These are phyloP conservation scores for Elysia chlorotica DNA, from an alignment of 1,140 invertebrate species.

Conservation along the genomic window DNA sequence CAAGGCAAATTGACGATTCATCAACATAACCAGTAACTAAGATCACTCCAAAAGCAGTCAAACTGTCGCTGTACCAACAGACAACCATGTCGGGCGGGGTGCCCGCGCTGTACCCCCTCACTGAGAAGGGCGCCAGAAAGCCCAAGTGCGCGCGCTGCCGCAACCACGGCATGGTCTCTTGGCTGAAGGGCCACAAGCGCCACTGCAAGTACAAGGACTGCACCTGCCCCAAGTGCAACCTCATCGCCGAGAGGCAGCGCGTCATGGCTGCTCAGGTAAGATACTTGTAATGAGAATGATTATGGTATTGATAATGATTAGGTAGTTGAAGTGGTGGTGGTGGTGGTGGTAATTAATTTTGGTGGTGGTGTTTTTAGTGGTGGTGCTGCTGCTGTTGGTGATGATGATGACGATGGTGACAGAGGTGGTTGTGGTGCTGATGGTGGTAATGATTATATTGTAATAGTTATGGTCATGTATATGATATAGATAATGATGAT, in stretches of 20 bases:
- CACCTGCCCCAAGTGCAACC: slow-evolving; percentile 79
- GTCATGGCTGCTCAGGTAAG: slow-evolving; percentile 67
- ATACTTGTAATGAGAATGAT: background rate
- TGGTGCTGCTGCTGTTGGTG: background rate
- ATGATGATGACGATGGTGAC: background rate
- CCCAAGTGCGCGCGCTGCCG: slow-evolving; percentile 70
- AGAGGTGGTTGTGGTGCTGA: background rate
- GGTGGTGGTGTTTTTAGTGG: background rate
- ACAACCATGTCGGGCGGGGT: slow-evolving; percentile 47
- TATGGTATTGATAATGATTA: background rate
- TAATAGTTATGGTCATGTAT: background rate
- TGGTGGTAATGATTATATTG: background rate
- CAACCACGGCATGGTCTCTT: slow-evolving; percentile 83
- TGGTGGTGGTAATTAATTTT: background rate
- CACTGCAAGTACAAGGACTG: slow-evolving; percentile 84
- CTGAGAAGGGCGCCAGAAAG: slow-evolving; percentile 61
- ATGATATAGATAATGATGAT: too few relatives aligned
- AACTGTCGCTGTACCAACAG: slow-evolving; percentile 13
- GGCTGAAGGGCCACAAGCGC: slow-evolving; percentile 87
- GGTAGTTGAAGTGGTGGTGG: background rate
- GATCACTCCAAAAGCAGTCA: background rate
- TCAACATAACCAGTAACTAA: too few relatives aligned
- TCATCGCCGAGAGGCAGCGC: slow-evolving; percentile 69
- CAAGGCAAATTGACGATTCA: too few relatives aligned
- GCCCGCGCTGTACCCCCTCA: slow-evolving; percentile 55